Evolutionary conservation across 2,888 invertebrate genomes (phyloP), one percentile per base, ranked within the genome.

Genomic region (Elysia crispata): DNA sequence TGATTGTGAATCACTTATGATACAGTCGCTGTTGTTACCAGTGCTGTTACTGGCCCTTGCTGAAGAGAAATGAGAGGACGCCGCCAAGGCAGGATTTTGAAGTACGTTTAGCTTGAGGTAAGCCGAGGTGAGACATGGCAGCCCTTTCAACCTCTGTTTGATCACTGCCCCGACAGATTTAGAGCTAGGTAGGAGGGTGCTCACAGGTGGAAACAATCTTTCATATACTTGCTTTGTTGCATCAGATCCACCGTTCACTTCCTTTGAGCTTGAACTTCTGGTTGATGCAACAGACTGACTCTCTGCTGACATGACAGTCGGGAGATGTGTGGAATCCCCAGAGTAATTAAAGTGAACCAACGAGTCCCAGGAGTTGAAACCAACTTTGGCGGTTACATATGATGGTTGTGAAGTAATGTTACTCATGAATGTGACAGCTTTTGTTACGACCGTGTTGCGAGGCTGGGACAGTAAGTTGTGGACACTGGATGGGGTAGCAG

Each of bases 271-370:
- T 25, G 69, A 28, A 25, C n/a, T 6, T 23, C 15, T 41, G 15
- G 6, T 20, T 1, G 57, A 5, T 6, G 60, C 15, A 60, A 5
- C 60, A 60, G n/a, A 20, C 15, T 15, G 20, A 6, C 23, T 23
- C 60, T 60, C 20, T 11, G 72, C 76, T 8, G 69, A 50, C 80
- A 80, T 76, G 6, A 41, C 75, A 23, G 80, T 76, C 0, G 80
- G 80, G 28, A 80, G 64, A 20, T 80, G 76, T 49, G 80, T 54
- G 11, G 67, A 70, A 25, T 80, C 80, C 23, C 80, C 80, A 6
- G 76, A 69, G 76, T 73, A 80, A 49, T 80, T 80, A 18, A 80
- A 80, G 30, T 80, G 76, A 20, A 80, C 25, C 6, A 80, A 1
- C n/a, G 41, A 31, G 8, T 25, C 70, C 80, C 80, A 80, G 0